These are phyloP conservation scores for Cacoxenus indagator DNA, from an alignment of 2,888 invertebrate species.

Conservation along the genomic window DNA sequence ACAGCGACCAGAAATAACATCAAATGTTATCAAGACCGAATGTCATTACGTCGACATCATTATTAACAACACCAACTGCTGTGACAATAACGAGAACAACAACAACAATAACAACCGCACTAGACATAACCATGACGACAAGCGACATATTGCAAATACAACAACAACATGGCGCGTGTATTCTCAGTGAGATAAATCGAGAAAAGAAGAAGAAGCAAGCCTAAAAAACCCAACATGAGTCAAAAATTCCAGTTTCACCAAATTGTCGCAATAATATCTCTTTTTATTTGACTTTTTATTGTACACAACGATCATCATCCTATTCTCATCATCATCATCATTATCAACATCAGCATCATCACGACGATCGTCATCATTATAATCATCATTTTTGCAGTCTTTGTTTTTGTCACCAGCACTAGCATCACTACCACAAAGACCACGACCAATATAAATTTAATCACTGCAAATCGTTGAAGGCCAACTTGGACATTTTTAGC, in stretches of 20 bases:
- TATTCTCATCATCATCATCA: not conserved
- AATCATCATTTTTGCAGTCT: not conserved
- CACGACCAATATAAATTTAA: slow-evolving; percentile 34
- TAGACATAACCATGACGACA: slow-evolving; percentile 1
- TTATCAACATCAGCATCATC: not conserved
- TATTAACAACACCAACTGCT: slow-evolving; percentile 12
- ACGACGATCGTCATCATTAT: not conserved
- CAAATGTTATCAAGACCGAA: slow-evolving; percentile 4
- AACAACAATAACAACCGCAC: not conserved
- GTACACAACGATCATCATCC: not conserved
- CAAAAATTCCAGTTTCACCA: slow-evolving; percentile 34
- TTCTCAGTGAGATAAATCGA: not conserved
- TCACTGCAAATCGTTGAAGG: slow-evolving; percentile 56
- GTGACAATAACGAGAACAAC: not conserved
- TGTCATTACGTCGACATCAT: slow-evolving; percentile 16
- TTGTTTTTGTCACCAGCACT: not conserved
- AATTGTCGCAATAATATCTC: slow-evolving; percentile 48
- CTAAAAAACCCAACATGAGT: slow-evolving; percentile 7
- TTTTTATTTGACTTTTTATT: slow-evolving; percentile 23
- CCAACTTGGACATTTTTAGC: slow-evolving; percentile 45
- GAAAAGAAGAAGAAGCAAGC: not conserved
- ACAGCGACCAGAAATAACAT: not conserved
- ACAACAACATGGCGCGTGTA: slow-evolving; percentile 1
- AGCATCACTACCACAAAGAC: slow-evolving; percentile 2
- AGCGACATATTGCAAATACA: slow-evolving; percentile 18